A percentile compares a stretch with the other conserved stretches of the same genome.
phyloP scores from a whole-genome alignment of 2,888 invertebrate species.

The Diarsia brunnea region DNA sequence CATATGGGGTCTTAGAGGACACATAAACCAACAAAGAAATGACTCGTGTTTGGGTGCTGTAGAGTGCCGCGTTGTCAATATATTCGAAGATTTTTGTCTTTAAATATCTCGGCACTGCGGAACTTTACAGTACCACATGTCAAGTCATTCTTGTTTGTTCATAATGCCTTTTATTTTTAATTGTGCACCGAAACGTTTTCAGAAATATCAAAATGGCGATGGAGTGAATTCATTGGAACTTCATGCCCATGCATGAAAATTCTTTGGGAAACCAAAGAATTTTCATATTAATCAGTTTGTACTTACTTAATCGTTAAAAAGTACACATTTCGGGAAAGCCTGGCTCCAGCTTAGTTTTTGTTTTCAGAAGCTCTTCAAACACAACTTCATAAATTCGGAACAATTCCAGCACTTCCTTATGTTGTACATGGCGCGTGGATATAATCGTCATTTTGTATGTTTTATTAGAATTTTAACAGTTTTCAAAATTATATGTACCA shows the following conservation, averaged over 20 bases:
- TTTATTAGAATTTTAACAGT: neutral
- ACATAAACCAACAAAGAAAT: neutral
- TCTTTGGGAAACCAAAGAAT: too few species aligned
- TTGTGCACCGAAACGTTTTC: neutral
- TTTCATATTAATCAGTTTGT: neutral
- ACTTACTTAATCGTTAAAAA: neutral
- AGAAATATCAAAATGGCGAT: neutral
- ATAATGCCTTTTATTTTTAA: neutral
- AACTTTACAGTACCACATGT: neutral
- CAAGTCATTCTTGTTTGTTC: neutral
- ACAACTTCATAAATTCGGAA: conserved; percentile 13
- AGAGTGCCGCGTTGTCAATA: neutral
- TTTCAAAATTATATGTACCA: neutral
- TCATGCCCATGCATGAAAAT: neutral
- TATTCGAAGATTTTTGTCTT: neutral
- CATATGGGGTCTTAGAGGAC: neutral
- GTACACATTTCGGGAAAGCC: conserved; percentile 4
- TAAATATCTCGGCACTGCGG: neutral
- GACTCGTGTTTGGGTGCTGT: neutral
- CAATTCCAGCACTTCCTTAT: neutral
- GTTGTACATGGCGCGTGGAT: neutral
- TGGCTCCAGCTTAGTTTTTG: neutral
- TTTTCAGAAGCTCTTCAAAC: neutral
- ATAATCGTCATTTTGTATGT: neutral
- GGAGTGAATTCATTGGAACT: neutral